phyloP scores from a whole-genome alignment of 2,797 vertebrate species.

The Pogoniulus pusillus region DNA sequence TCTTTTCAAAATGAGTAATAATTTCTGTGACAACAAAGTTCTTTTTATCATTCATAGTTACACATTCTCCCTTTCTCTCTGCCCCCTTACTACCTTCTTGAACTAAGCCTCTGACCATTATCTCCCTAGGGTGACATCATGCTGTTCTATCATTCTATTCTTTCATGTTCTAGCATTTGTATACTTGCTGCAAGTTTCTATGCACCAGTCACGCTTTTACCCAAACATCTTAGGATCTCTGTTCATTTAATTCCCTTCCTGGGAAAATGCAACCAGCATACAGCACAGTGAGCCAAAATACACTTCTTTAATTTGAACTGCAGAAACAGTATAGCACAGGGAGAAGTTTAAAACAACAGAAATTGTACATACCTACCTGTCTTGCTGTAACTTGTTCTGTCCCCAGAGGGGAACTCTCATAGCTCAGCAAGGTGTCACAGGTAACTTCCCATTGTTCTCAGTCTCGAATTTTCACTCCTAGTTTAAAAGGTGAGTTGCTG shows the following conservation, averaged over 20 bases:
- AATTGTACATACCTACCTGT: not conserved
- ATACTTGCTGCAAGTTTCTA: not conserved
- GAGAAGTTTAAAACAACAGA: slow-evolving; percentile 29
- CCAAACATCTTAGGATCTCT: not conserved
- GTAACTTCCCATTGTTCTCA: not conserved
- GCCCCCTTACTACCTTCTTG: not conserved
- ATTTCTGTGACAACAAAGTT: not conserved
- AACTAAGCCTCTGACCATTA: not conserved
- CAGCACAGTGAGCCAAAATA: not conserved
- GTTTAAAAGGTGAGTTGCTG: not conserved
- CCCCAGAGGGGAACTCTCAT: not conserved
- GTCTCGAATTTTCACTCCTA: not conserved
- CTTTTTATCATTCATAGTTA: not conserved
- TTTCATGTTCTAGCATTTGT: not conserved
- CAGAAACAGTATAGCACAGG: not conserved
- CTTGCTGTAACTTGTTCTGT: not conserved
- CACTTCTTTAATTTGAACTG: not conserved
- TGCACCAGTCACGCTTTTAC: not conserved
- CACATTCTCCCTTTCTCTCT: not conserved
- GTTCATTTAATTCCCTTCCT: not conserved
- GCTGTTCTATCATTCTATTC: not conserved
- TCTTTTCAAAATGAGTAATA: not conserved
- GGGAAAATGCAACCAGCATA: not conserved
- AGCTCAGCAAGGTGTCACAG: not conserved
- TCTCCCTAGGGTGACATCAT: not conserved